Percentiles rank a stretch among this genome's conserved stretches.
Evolutionary conservation across 2,888 invertebrate genomes (phyloP).

Genomic region (Bombylius major): DNA sequence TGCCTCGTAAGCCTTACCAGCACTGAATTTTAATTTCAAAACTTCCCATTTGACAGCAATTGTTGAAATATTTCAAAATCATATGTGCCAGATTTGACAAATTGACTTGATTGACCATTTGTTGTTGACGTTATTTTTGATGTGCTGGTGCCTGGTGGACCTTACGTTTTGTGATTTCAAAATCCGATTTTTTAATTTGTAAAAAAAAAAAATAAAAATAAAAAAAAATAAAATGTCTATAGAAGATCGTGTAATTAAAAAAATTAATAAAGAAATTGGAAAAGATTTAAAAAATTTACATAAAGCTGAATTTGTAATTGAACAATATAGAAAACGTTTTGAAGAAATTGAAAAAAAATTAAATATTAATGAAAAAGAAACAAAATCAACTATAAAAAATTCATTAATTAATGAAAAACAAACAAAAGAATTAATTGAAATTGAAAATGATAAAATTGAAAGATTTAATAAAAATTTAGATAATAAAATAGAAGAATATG

Average conservation of each 20-base stretch:
- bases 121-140: no score
- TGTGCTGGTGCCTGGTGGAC: no score
- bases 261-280: constrained; percentile 43
- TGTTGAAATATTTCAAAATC: no score
- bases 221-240: not conserved
- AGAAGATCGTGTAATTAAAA: constrained; percentile 22
- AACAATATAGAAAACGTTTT: constrained; percentile 25
- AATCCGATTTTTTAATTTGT: no score
- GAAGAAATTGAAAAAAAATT: constrained; percentile 36
- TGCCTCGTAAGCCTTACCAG: no score
- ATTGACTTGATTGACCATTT: no score
- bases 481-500: constrained; percentile 42
- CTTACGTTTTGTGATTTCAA: no score
- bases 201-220: not conserved
- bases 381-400: constrained; percentile 49
- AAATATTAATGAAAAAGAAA: constrained; percentile 47
- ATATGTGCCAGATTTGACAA: no score
- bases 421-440: constrained; percentile 36
- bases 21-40: no score
- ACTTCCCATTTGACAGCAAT: no score
- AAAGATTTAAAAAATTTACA: constrained; percentile 41
- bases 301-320: constrained; percentile 39
- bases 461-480: constrained; percentile 36
- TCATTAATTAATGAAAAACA: constrained; percentile 50
- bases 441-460: constrained; percentile 39